Base-by-base conservation (phyloP, 2,113 vertebrate species). In the Isichthys henryi region DNA sequence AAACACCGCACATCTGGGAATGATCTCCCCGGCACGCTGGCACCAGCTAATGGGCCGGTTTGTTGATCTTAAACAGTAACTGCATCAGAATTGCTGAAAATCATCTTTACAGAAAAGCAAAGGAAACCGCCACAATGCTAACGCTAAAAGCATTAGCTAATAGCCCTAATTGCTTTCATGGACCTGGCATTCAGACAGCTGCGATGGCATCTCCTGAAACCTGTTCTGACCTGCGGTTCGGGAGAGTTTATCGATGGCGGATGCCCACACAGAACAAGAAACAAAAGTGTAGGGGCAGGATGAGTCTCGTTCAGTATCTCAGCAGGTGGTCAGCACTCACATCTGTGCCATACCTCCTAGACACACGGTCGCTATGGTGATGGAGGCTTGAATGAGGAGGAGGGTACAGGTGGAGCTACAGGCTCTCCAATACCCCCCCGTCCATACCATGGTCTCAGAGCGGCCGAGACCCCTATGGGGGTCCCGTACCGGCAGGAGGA, bases 51-150 rank as follows among this genome's bases (percentile, higher is more conserved):
- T 91, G 91, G 45, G 88, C 70, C 66, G 19, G 85, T 43, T 80
- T 92, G 90, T 91, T 91, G 87, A 93, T 92, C 88, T 90, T 93
- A 91, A 91, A 88, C 91, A 91, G 77, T n/a, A 91, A 89, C 89
- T 88, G 91, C 90, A 80, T 49, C 84, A 89, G 31, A 89, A 91
- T 90, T 89, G 70, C 88, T 74, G 88, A 80, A 21, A 66, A 88
- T 91, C 62, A 23, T 21, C 56, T 17, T 19, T 56, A 58, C 62
- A 46, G 80, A 21, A 62, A n/a, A 89, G 31, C 45, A 1, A 50
- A 35, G 49, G 19, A 52, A 53, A 87, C 27, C 15, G 0, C 48
- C 46, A 7, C 8, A 0, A 56, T 56, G 50, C 7, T 39, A 39
- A 27, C 35, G 35, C 46, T 19, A 27, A 27, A n/a, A 5, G 10